These are phyloP conservation scores for Drosophila rubida DNA, from an alignment of 2,888 invertebrate species.

Conservation along the genomic window DNA sequence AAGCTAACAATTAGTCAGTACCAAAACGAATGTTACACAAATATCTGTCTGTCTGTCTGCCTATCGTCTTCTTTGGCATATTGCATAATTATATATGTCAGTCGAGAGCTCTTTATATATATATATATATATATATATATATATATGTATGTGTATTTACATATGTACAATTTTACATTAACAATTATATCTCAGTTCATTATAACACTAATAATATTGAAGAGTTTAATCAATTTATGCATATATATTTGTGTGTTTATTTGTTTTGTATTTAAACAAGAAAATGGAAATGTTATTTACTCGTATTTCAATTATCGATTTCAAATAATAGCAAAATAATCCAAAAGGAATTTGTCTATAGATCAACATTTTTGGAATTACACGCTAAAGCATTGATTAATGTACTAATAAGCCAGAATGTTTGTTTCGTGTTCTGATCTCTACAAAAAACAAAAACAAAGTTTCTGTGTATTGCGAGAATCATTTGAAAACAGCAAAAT, in stretches of 20 bases:
- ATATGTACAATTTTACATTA: constrained; percentile 8
- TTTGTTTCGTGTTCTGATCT: constrained; percentile 11
- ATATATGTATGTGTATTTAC: constrained; percentile 8
- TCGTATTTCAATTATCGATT: constrained; percentile 10
- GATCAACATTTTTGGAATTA: neutral
- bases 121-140: constrained; percentile 8
- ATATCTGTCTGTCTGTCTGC: constrained; percentile 15
- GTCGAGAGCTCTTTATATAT: constrained; percentile 1
- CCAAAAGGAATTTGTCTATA: neutral
- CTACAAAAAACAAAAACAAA: constrained; percentile 2
- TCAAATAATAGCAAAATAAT: constrained; percentile 14
- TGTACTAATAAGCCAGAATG: constrained; percentile 25
- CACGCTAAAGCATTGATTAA: constrained; percentile 15
- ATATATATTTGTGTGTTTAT: constrained; percentile 25
- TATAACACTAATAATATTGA: constrained; percentile 19
- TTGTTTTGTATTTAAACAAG: constrained; percentile 6
- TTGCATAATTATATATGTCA: constrained; percentile 14
- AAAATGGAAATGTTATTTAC: constrained; percentile 10
- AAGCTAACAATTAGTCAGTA: constrained; percentile 29
- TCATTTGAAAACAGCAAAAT: constrained; percentile 17
- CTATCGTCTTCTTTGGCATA: constrained; percentile 11
- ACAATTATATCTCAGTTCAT: constrained; percentile 2
- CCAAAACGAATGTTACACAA: constrained; percentile 10
- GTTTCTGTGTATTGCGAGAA: constrained; percentile 18
- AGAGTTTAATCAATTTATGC: constrained; percentile 25